phyloP scores from a whole-genome alignment of 2,888 invertebrate genomes.

The Eulithis prunata region DNA sequence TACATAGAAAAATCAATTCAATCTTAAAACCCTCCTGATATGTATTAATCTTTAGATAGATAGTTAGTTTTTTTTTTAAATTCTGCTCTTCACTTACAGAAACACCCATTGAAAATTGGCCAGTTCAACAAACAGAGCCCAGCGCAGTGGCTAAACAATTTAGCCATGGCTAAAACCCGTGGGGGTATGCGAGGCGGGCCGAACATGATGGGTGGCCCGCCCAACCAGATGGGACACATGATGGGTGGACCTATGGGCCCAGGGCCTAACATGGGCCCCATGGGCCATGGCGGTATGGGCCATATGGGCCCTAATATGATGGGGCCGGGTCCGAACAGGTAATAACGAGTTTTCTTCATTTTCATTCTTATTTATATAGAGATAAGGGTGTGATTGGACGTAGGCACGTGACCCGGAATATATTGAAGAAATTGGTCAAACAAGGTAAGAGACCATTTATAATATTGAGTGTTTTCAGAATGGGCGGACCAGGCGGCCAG shows the following conservation, averaged over 20 bases:
- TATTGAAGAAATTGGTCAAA: no score
- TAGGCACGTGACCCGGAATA: no score
- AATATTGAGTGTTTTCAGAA: constrained; percentile 43
- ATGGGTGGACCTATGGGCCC: constrained; percentile 81
- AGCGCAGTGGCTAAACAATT: constrained; percentile 91
- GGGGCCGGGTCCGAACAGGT: constrained; percentile 64
- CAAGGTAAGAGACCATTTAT: no score
- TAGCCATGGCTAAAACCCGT: constrained; percentile 90
- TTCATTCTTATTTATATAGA: not conserved
- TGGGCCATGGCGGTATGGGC: constrained; percentile 77
- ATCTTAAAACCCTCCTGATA: no score
- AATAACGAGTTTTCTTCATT: not conserved
- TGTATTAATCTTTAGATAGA: no score
- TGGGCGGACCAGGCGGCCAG: constrained; percentile 75
- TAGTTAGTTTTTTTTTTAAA: not conserved
- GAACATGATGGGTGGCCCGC: constrained; percentile 79
- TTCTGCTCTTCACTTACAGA: constrained; percentile 82
- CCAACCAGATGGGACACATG: constrained; percentile 80
- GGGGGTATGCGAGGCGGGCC: constrained; percentile 84
- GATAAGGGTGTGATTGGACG: no score
- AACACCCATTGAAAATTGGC: constrained; percentile 95
- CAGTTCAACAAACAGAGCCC: constrained; percentile 94
- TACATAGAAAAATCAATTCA: no score
- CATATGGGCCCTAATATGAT: constrained; percentile 81
- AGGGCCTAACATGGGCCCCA: constrained; percentile 78